Conservation (phyloP, 1,140 invertebrate species). For the Arctopsyche grandis region DNA sequence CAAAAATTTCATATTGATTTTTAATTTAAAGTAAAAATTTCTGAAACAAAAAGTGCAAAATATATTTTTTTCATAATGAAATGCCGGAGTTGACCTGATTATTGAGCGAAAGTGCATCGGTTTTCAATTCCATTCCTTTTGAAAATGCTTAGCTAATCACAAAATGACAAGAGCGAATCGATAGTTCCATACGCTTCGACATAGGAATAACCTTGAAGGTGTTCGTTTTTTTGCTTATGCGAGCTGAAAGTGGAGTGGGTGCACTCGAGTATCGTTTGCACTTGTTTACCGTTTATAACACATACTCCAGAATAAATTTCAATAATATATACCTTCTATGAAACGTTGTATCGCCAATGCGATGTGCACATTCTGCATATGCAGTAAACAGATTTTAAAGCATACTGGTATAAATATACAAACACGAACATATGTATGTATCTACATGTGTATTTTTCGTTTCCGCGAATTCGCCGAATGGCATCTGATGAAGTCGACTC, state of each 20-base stretch:
- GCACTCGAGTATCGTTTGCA: too few relatives aligned
- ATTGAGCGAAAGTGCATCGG: slow-evolving; percentile 3
- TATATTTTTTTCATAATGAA: not conserved
- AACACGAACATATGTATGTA: not conserved
- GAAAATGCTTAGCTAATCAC: not conserved
- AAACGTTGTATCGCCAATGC: too few relatives aligned
- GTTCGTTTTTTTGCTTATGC: not conserved
- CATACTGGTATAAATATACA: not conserved
- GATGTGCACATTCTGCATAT: too few relatives aligned
- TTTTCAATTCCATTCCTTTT: not conserved
- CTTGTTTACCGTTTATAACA: too few relatives aligned
- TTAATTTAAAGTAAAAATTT: too few relatives aligned
- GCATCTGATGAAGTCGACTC: too few relatives aligned
- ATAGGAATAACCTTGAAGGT: slow-evolving; percentile 17
- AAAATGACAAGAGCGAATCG: not conserved
- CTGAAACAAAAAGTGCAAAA: too few relatives aligned
- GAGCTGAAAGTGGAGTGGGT: too few relatives aligned
- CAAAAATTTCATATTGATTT: too few relatives aligned
- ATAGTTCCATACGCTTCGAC: not conserved
- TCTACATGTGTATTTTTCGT: not conserved
- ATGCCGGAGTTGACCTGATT: not conserved
- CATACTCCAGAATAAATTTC: too few relatives aligned
- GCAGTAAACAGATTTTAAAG: too few relatives aligned
- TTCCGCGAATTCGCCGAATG: not conserved
- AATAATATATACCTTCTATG: too few relatives aligned